These are phyloP conservation scores for Dynastes tityus DNA, from an alignment of 2,888 invertebrate genomes.

Conservation along the genomic window DNA sequence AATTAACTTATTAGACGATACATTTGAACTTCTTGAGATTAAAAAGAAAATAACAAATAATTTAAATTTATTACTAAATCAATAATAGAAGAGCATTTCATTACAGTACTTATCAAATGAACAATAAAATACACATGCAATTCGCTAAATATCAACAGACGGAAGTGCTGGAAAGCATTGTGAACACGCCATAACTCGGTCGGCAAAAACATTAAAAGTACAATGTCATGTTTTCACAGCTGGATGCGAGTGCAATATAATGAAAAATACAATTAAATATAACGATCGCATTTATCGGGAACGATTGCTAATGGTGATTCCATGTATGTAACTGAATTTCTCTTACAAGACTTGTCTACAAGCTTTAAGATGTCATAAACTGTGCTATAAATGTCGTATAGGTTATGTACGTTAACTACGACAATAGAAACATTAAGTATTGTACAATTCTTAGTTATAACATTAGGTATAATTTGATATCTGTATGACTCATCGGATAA, in stretches of 20 bases:
- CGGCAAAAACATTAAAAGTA: conserved; percentile 47
- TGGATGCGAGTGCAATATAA: conserved; percentile 42
- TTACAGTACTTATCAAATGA: too few relatives aligned
- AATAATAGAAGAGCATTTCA: too few relatives aligned
- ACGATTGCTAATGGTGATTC: conserved; percentile 41
- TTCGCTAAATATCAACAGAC: too few relatives aligned
- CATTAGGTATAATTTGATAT: not conserved
- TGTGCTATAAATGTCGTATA: not conserved
- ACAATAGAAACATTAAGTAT: too few relatives aligned
- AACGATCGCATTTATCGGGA: conserved; percentile 44
- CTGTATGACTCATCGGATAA: conserved; percentile 4
- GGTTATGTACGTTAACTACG: too few relatives aligned
- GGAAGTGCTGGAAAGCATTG: too few relatives aligned
- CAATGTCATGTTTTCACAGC: conserved; percentile 49
- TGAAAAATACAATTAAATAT: conserved; percentile 47
- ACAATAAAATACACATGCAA: too few relatives aligned
- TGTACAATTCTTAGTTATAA: too few relatives aligned
- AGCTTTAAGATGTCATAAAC: not conserved
- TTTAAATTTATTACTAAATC: too few relatives aligned
- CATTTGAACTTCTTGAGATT: too few relatives aligned
- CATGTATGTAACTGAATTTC: conserved; percentile 38
- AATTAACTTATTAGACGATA: too few relatives aligned
- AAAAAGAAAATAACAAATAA: too few relatives aligned
- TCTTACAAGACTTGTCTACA: not conserved
- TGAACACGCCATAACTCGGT: conserved; percentile 15